A percentile compares a stretch with the other conserved stretches of the same genome.
Evolutionary conservation across 1,140 invertebrate species (phyloP).

Genomic region (Diprion similis): DNA sequence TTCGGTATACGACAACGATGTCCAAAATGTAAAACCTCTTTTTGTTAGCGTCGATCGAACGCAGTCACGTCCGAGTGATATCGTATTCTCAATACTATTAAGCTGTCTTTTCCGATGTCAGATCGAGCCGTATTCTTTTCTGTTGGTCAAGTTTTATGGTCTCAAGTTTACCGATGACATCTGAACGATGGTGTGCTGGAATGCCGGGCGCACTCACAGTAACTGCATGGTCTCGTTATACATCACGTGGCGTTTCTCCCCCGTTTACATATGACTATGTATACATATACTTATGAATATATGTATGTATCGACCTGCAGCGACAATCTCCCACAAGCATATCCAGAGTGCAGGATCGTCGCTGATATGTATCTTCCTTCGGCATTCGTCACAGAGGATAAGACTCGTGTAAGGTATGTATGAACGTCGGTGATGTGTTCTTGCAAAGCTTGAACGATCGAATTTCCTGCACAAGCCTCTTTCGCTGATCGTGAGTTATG

Average conservation of each 20-base stretch:
- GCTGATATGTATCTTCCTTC: too few species aligned
- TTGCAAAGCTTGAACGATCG: too few species aligned
- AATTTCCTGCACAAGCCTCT: too few species aligned
- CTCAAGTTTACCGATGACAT: slow-evolving; percentile 1
- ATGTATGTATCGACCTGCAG: not conserved
- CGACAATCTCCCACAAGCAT: too few species aligned
- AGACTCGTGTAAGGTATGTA: too few species aligned
- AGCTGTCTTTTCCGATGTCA: not conserved
- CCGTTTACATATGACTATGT: not conserved
- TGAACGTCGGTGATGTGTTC: too few species aligned
- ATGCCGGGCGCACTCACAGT: not conserved
- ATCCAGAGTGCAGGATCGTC: too few species aligned
- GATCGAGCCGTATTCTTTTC: not conserved
- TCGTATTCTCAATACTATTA: slow-evolving; percentile 5
- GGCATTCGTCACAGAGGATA: too few species aligned
- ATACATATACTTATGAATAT: not conserved
- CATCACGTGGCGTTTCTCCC: not conserved
- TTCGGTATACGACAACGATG: not conserved
- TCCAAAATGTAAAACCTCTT: not conserved
- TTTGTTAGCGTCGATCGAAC: not conserved
- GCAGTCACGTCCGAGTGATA: not conserved
- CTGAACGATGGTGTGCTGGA: not conserved
- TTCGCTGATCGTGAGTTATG: too few species aligned
- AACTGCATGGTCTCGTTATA: not conserved
- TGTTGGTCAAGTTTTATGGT: slow-evolving; percentile 2